Evolutionary conservation across 2,888 invertebrate species (phyloP).

Genomic region (Ethmia dodecea): DNA sequence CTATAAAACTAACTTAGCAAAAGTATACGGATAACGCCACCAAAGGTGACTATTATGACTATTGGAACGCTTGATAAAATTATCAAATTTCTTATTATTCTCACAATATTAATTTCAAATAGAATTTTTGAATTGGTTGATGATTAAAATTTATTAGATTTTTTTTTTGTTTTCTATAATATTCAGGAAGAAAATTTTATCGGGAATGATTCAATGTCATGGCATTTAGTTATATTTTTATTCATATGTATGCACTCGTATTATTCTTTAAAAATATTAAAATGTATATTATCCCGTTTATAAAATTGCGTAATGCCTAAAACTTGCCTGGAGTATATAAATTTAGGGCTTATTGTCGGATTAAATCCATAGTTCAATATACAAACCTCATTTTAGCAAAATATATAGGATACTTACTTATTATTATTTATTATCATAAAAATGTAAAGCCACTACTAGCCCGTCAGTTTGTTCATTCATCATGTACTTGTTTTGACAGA

Average conservation of each 20-base stretch:
- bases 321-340: slow-evolving; percentile 61
- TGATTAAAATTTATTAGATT: slow-evolving; percentile 27
- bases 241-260: no score
- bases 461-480: slow-evolving; percentile 29
- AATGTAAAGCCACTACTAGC: slow-evolving; percentile 36
- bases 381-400: slow-evolving; percentile 40
- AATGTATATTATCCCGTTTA: slow-evolving; percentile 22
- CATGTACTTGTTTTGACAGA: slow-evolving; percentile 29
- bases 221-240: slow-evolving; percentile 35
- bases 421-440: slow-evolving; percentile 22
- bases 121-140: slow-evolving; percentile 35
- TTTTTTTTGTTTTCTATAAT: slow-evolving; percentile 28
- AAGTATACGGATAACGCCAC: slow-evolving; percentile 63
- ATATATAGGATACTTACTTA: slow-evolving; percentile 30
- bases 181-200: no score
- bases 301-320: slow-evolving; percentile 48
- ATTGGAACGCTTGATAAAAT: slow-evolving; percentile 37
- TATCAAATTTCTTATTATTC: slow-evolving; percentile 22
- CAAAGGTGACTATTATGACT: slow-evolving; percentile 54
- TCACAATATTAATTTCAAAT: slow-evolving; percentile 28
- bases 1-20: slow-evolving; percentile 57
- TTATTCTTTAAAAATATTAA: slow-evolving; percentile 20
- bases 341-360: slow-evolving; percentile 50
- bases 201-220: slow-evolving; percentile 62
- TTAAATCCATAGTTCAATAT: slow-evolving; percentile 52